Percentiles rank a stretch among this genome's conserved stretches.
phyloP scores from a whole-genome alignment of 2,888 invertebrate genomes.

The Acanthosepion esculentum region DNA sequence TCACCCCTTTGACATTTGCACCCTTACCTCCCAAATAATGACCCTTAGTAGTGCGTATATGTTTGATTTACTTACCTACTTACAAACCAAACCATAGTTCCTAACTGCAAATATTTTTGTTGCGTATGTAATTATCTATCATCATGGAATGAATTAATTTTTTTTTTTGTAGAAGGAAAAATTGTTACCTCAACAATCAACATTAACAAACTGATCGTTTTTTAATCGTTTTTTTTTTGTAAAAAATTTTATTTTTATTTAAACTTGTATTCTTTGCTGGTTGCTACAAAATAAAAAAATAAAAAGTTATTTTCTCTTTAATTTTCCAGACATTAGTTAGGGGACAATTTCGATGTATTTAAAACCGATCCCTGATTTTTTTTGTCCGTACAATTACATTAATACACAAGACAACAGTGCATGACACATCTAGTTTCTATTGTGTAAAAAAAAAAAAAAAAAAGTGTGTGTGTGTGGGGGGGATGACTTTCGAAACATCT shows the following conservation, averaged over 20 bases:
- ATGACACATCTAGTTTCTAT: background rate
- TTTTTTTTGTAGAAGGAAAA: background rate
- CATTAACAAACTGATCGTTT: too few relatives aligned
- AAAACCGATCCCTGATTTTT: background rate
- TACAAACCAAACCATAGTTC: accelerated
- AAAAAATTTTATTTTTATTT: background rate
- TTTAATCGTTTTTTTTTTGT: background rate
- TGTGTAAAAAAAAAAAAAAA: too few relatives aligned
- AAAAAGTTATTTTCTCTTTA: too few relatives aligned
- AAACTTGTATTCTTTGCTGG: background rate
- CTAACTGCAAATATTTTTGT: background rate
- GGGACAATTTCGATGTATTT: background rate
- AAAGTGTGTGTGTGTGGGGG: too few relatives aligned
- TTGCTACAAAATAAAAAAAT: too few relatives aligned
- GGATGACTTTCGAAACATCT: background rate
- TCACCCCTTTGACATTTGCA: background rate
- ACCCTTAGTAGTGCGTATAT: too few relatives aligned
- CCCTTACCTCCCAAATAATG: background rate
- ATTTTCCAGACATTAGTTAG: background rate
- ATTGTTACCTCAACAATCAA: background rate
- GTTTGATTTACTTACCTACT: background rate
- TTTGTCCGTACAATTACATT: background rate
- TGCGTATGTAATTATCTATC: too few relatives aligned
- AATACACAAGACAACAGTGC: background rate
- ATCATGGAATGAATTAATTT: background rate